Percentiles rank a stretch among this genome's conserved stretches.
Evolutionary conservation across 2,888 invertebrate species (phyloP).

Genomic region (Chloroclysta siterata): DNA sequence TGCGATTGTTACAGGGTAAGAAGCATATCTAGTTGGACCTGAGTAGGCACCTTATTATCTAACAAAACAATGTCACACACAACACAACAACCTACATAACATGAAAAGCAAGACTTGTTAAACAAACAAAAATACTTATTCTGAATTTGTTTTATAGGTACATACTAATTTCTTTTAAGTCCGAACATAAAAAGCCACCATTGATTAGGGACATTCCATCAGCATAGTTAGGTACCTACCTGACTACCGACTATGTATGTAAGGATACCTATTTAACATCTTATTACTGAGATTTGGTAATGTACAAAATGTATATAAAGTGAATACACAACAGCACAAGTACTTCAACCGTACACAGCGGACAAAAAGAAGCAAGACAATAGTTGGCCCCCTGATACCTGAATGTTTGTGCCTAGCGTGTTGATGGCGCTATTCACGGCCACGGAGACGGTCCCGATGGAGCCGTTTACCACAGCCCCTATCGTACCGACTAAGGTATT

Average conservation of each 20-base stretch:
- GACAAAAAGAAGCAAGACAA: slow-evolving; percentile 32
- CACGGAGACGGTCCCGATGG: slow-evolving; percentile 58
- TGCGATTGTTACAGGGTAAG: too few species aligned
- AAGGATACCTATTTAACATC: too few species aligned
- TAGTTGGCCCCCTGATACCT: slow-evolving; percentile 58
- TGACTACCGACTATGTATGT: too few species aligned
- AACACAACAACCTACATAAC: slow-evolving; percentile 20
- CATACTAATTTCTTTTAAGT: background rate
- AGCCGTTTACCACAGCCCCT: slow-evolving; percentile 67
- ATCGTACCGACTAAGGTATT: slow-evolving; percentile 64
- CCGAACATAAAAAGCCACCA: background rate
- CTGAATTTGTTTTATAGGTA: too few species aligned
- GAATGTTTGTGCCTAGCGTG: slow-evolving; percentile 70
- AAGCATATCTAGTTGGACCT: background rate
- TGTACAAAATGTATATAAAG: background rate
- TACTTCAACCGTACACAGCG: slow-evolving; percentile 18
- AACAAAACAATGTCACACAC: background rate
- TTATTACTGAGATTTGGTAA: too few species aligned
- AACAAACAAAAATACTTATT: too few species aligned
- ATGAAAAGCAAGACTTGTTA: slow-evolving; percentile 18
- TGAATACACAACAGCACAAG: background rate
- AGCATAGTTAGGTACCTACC: too few species aligned
- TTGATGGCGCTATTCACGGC: slow-evolving; percentile 73
- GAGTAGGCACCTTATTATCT: too few species aligned
- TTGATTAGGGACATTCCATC: background rate